Evolutionary conservation across 2,888 invertebrate genomes (phyloP), one percentile per base, ranked within the genome.

Genomic region (Drosophila buzzatii): DNA sequence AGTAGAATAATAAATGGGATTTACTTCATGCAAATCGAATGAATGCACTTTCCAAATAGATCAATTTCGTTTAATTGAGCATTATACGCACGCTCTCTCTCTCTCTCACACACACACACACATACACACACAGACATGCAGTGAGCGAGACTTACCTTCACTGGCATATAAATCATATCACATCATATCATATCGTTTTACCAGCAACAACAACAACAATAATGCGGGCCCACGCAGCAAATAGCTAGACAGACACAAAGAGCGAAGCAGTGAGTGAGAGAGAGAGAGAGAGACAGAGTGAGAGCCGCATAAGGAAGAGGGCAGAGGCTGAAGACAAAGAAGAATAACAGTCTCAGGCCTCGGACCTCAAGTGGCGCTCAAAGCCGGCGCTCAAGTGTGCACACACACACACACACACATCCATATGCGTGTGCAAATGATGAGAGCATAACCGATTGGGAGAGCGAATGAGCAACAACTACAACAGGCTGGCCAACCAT

Each of bases 291-390:
- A 3, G 16, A 47, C n/a, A n/a, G 16, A 9, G 47, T 5, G 16
- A 2, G 16, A 16, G 39, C 39, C n/a, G 27, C 27, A 12, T 27
- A 39, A 10, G 10, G 39, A 49, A 49, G 39, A 10, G 39, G 44
- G 44, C 33, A 41, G 44, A 39, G 35, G 27, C 41, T 23, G 52
- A 52, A 70, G 37, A 47, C 33, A 51, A 61, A 41, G 47, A 59
- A 58, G 42, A 73, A 59, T n/a, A 58, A 79, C 53, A 59, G 60
- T 68, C 62, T 47, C 60, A 39, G 41, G 63, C 37, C 58, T 53
- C 33, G 53, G 59, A 75, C 51, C 87, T 84, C 90, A 89, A 84
- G 84, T 84, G 84, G 84, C 90, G 84, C 90, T 89, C 70, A 55
- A 63, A 63, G 58, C 63, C 62, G 81, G 78, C 78, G 78, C 81